Percentiles rank a stretch among this genome's conserved stretches.
These are phyloP conservation scores for Phacellophora camtschatica DNA, from an alignment of 30 jellyfish, hydroid and myxozoan species.

Conservation along the genomic window DNA sequence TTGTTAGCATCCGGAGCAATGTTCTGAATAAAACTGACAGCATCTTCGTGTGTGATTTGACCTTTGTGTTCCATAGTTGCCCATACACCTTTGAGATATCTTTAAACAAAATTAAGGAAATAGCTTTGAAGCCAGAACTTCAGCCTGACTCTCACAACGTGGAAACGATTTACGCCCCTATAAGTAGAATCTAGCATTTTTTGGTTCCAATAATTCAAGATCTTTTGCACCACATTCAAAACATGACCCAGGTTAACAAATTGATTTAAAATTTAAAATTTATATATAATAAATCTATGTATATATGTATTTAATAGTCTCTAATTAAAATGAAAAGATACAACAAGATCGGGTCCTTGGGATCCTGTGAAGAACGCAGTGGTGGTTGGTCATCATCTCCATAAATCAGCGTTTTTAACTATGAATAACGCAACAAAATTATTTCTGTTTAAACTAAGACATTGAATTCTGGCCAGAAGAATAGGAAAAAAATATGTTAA, in stretches of 20 bases:
- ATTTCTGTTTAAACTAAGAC: too few species aligned
- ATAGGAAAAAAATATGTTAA: too few species aligned
- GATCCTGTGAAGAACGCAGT: conserved; percentile 36
- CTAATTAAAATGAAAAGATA: conserved; percentile 27
- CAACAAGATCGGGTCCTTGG: conserved; percentile 73
- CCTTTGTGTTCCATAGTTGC: conserved; percentile 71
- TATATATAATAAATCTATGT: too few species aligned
- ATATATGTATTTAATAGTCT: background rate
- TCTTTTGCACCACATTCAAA: background rate
- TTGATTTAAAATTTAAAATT: too few species aligned
- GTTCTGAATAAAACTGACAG: conserved; percentile 51
- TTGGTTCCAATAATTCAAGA: too few species aligned
- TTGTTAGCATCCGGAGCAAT: conserved; percentile 54
- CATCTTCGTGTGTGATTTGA: conserved; percentile 57
- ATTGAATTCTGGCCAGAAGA: too few species aligned
- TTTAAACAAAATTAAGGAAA: background rate
- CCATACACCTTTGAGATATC: conserved; percentile 80
- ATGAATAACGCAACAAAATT: too few species aligned
- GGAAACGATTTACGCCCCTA: too few species aligned
- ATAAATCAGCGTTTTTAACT: conserved; percentile 75
- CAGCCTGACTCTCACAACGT: too few species aligned
- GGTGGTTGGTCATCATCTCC: conserved; percentile 70
- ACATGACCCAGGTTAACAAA: too few species aligned
- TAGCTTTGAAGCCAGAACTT: too few species aligned
- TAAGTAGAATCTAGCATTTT: too few species aligned